Base-by-base conservation (phyloP, 1,140 invertebrate species). In the Planococcus citri region DNA sequence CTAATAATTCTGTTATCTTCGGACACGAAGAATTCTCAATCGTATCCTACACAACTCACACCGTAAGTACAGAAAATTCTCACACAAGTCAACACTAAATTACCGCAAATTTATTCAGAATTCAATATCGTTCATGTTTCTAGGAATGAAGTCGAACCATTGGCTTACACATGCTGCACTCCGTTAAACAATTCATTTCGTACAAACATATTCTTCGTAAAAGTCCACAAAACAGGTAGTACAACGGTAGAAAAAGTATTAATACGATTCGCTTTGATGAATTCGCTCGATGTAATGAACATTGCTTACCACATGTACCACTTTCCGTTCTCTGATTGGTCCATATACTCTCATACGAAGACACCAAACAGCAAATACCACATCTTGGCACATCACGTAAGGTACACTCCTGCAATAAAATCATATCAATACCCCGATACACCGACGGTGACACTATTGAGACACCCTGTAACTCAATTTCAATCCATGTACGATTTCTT, bases 141-240 rank as follows among this genome's bases (percentile, higher is more conserved):
- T n/a, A n/a, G n/a, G n/a, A n/a, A n/a, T n/a, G n/a, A n/a, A n/a
- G n/a, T n/a, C n/a, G n/a, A n/a, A n/a, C n/a, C n/a, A n/a, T n/a
- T n/a, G n/a, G n/a, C n/a, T n/a, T 51, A 51, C n/a, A 6, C 4
- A 51, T 51, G 41, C 41, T 51, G 41, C 41, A 51, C 41, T 3
- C 41, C 41, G 4, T 17, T 51, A 3, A 51, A 51, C 17, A 51
- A 9, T 17, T 17, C 41, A 9, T 3, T 51, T 14, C 68, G 37
- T 2, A 72, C 68, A 27, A 57, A 74, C 38, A 72, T 77, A n/a
- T 74, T 78, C 58, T 81, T 82, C 72, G 71, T 81, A 14, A 81
- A 81, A 72, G 78, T 78, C 0, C 80, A 83, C 74, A 83, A 83
- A 77, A 80, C 79, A 69, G 82, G 77, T 4, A 80, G 80, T 68